Evolutionary conservation across 2,797 vertebrate species (phyloP), one percentile per base, ranked within the genome.

Genomic region (Pyrocephalus nanus): DNA sequence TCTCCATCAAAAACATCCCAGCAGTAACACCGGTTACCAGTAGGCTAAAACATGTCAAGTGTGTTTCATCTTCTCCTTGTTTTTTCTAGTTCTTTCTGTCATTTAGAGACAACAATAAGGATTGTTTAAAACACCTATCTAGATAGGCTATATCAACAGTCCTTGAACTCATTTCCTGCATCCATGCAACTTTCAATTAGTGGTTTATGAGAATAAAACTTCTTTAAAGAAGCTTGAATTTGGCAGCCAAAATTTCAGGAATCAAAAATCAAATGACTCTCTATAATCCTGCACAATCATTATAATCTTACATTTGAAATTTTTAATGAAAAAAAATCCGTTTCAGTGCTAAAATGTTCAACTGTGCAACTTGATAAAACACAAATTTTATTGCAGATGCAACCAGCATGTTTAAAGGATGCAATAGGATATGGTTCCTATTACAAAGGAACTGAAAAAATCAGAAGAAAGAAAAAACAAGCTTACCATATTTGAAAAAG

Each of bases 401-500:
- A 75, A 36, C 9, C 10, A 72, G 10, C 50, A 34, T 21, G 82
- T 34, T 47, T 90, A 72, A 42, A 47, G 20, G 12, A 90, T 61
- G 13, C 21, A 40, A 27, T 2, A 58, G 29, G 12, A 53, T 32
- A 51, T 32, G 30, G 21, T 34, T 66, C 30, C 34, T 78, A 73
- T 8, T 79, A 23, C 32, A 83, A 88, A 50, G 40, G 29, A 93
- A 71, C 8, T 55, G 22, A 64, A 78, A 29, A 91, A 87, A 76
- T 50, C 8, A 55, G 26, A 75, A 79, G 22, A 48, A 67, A 77
- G 15, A 40, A 90, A 92, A 74, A 42, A 34, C 16, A 78, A 86
- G 98, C 98, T 98, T 97, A 99, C 99, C 27, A 94, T 98, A 96
- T 98, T 98, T 88, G 98, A 98, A 97, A 99, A 99, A 21, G 99